Evolutionary conservation across 2,113 vertebrate species (phyloP), one percentile per base, ranked within the genome.

Genomic region (Lophochroa leadbeateri): DNA sequence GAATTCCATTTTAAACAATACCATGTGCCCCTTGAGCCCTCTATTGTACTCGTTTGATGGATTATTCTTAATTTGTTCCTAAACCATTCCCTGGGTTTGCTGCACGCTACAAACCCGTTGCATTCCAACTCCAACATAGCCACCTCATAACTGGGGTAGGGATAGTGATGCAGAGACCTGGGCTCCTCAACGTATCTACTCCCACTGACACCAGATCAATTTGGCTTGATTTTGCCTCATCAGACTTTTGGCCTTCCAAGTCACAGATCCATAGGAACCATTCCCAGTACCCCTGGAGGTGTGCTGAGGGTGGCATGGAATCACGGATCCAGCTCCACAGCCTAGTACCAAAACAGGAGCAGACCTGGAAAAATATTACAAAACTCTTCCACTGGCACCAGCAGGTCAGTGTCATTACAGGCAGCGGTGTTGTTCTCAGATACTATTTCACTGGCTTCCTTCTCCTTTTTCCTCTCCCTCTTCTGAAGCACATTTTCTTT

Each of bases 381-480:
- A 95, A 97, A 96, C 88, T 82, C 93, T 97, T 97, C 97, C 97
- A 96, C 91, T 97, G 93, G 96, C 96, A 97, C 50, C 75, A 63
- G 60, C 41, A 31, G 95, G 84, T 94, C 79, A 94, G 84, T 91
- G 94, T 96, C 97, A 87, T 94, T 97, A 91, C 88, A 96, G 87
- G 90, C 92, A 86, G 82, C 1, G 5, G 80, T 93, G 97, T 95
- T 97, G 93, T 96, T 97, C 93, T 97, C 97, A 97, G 96, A 97
- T 97, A 96, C 37, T 94, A 27, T 97, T 97, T 97, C 96, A 85
- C 46, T 97, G 97, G 97, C 97, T 97, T 96, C 92, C 87, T 83
- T 88, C 86, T 94, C 90, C 89, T 97, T 97, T 97, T 97, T 97
- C 96, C 96, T 96, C 95, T 96, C 92, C 44, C 53, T 95, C 75